phyloP scores from a whole-genome alignment of 2,888 invertebrate genomes.

The Rhaphigaster nebulosa region DNA sequence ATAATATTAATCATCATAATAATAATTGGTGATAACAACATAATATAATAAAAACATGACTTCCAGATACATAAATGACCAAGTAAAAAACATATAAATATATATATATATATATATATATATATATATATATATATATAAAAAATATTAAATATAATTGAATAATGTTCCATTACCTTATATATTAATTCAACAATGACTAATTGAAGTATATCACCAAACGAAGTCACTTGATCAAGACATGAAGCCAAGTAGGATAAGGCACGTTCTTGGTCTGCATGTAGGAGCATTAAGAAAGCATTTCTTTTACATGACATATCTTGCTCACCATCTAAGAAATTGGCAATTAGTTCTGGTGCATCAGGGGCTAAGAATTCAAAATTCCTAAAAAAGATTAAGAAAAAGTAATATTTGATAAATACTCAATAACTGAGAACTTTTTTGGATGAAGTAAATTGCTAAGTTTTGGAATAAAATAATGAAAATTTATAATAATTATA shows the following conservation, averaged over 20 bases:
- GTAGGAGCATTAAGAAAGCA: conserved; percentile 98
- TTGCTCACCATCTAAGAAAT: conserved; percentile 94
- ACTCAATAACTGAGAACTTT: background rate
- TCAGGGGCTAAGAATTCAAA: conserved; percentile 99
- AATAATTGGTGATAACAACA: no score
- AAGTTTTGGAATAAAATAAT: no score
- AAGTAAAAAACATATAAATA: background rate
- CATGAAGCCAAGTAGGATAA: conserved; percentile 92
- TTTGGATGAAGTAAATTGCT: background rate
- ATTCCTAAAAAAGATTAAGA: conserved; percentile 74
- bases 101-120: background rate
- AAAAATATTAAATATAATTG: background rate
- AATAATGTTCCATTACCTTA: conserved; percentile 76
- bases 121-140: background rate
- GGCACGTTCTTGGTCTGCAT: conserved; percentile 96
- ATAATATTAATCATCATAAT: no score
- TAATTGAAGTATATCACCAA: conserved; percentile 97
- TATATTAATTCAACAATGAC: conserved; percentile 99
- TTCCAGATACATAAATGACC: background rate
- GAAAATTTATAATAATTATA: no score
- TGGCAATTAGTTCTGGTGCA: conserved; percentile 96
- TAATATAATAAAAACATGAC: no score
- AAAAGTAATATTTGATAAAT: background rate
- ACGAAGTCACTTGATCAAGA: conserved; percentile 92
- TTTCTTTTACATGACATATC: conserved; percentile 99